A percentile compares a stretch with the other conserved stretches of the same genome.
Evolutionary conservation across 2,888 invertebrate genomes (phyloP).

Genomic region (Pyralis farinalis): DNA sequence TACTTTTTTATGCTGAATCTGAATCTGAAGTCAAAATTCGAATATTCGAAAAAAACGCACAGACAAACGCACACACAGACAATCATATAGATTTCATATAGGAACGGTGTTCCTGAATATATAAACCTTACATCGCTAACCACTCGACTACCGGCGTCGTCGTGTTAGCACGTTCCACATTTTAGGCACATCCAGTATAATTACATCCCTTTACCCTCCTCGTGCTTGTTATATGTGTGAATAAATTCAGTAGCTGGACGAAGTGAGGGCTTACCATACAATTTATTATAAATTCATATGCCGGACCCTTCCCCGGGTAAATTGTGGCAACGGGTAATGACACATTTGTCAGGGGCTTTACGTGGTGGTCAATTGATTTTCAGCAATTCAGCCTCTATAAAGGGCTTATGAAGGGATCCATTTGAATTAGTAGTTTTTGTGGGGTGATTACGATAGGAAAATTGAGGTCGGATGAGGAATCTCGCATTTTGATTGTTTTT

Average conservation of each 20-base stretch:
- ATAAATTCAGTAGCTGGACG: conserved; percentile 31
- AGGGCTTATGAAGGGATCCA: neutral
- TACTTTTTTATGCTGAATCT: too few relatives aligned
- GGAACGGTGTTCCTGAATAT: too few relatives aligned
- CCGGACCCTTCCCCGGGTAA: conserved; percentile 23
- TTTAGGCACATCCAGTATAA: conserved; percentile 11
- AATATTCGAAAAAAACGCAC: too few relatives aligned
- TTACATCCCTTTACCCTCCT: conserved; percentile 15
- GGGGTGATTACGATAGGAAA: neutral
- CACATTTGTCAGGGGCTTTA: neutral
- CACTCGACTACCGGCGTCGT: too few relatives aligned
- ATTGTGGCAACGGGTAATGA: neutral
- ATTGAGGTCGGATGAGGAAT: neutral
- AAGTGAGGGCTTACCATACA: conserved; percentile 33
- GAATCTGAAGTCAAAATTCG: too few relatives aligned
- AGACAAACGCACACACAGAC: too few relatives aligned
- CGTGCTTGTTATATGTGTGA: conserved; percentile 27
- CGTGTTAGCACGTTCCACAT: too few relatives aligned
- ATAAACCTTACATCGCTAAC: too few relatives aligned
- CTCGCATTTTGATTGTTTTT: too few relatives aligned
- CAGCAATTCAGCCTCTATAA: neutral
- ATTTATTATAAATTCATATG: conserved; percentile 53
- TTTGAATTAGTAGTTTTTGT: too few relatives aligned
- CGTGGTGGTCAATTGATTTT: neutral
- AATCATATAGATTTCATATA: too few relatives aligned